Base-by-base conservation (phyloP, 2,113 vertebrate genomes). In the Mirounga angustirostris region DNA sequence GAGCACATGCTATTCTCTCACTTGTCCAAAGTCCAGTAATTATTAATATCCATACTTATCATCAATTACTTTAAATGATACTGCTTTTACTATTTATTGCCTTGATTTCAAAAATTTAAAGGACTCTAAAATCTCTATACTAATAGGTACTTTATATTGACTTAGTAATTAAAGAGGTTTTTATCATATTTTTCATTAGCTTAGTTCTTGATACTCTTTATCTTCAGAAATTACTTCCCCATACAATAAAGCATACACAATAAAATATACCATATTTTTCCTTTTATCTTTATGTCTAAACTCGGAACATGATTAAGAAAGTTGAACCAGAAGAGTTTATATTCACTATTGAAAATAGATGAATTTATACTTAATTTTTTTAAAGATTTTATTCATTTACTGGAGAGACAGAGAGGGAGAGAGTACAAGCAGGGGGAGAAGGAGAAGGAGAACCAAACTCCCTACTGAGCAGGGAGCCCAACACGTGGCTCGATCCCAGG, bases 101-200 rank as follows among this genome's bases (percentile, higher is more conserved):
- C 11, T 96, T 87, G 36, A 93, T 84, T 59, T 11, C 7, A 96
- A 96, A 84, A 33, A 90, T 86, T 73, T 92, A 19, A 92, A 87
- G 18, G 81, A 92, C 6, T 89, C 15, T 58, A 89, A 95, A 94
- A 94, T 96, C 14, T 11, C 16, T 65, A 63, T 19, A 67, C 46
- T 26, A 97, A 84, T 59, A 79, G 56, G 43, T 4, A 96, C 94
- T 93, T 92, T 89, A 82, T 86, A 89, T 30, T 73, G 82, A 71
- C 7, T 84, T 86, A 93, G 1, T 19, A 36, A 85, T 40, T 97
- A 94, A 87, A 71, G 36, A 69, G 40, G 0, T 73, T 93, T 52
- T 88, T 88, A 86, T 63, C 1, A 43, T 59, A 26, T 50, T 93
- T 94, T 93, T 43, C 33, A 63, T 87, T 67, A 93, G 52, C 69